Evolutionary conservation across 2,888 invertebrate genomes (phyloP), one percentile per base, ranked within the genome.

Genomic region (Orthosia cruda): DNA sequence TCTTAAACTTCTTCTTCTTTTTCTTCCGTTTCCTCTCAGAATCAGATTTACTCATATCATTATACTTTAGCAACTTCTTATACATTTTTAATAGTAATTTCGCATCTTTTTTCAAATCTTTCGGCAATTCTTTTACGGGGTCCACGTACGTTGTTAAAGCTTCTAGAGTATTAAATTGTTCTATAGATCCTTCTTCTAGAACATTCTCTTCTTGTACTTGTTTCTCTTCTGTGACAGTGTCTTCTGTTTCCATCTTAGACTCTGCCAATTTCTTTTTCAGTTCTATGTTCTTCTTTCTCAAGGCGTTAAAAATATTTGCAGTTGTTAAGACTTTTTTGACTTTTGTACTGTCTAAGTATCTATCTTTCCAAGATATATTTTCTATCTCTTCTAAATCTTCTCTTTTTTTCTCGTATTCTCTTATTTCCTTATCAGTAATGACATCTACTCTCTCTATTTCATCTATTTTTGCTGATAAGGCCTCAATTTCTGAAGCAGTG

Each of bases 311-410:
- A 59, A 97, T 94, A 61, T 97, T 97, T 0, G 97, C 95, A 0
- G 97, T 96, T 0, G 95, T 96, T 23, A 97, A 88, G 2, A 97
- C 97, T 85, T 92, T 97, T 88, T 96, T 97, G 0, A 97, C 97
- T 91, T 97, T 97, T 18, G 94, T 96, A 80, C 97, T 97, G 16
- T 94, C 97, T 61, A 97, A 91, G 89, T 97, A 97, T 62, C 97
- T 93, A 59, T 97, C 95, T 88, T 97, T 97, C 97, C 97, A 97
- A 0, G 97, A 97, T 54, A 94, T 87, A 18, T 89, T 86, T 69
- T 91, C 90, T 45, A 87, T 83, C 23, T 83, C 71, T 16, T 88
- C 88, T 20, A 78, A 40, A 0, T 83, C 77, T 7, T 54, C 79
- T 15, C 78, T 61, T 18, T 80, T 68, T 61, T 65, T 82, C 73